Base-by-base conservation (phyloP, 2,888 invertebrate species). In the Apamea anceps region DNA sequence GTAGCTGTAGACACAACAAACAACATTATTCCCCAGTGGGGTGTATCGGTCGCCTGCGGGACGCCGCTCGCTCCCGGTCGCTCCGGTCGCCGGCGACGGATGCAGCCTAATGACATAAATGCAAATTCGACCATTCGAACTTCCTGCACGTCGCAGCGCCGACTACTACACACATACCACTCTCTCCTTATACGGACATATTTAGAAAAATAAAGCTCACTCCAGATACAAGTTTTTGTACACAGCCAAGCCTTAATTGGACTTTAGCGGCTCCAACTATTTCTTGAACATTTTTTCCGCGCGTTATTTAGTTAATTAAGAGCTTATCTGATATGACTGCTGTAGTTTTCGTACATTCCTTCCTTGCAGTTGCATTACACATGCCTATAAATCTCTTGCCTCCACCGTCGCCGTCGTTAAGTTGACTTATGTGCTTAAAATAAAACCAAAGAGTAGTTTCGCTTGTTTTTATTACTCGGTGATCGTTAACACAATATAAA, bases 401-500 rank as follows among this genome's bases (percentile, higher is more conserved):
- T 79, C 81, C 77, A 83, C 79, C 45, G 80, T 86, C 77, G 72
- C 80, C 42, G 80, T 87, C 78, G 72, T 86, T 85, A 85, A 78
- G 48, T 78, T 79, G 28, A 77, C 73, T 54, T 67, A 82, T 85
- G 88, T 88, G 90, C 86, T 88, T 84, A 87, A 90, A 88, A 90
- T 86, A 87, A 85, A 88, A 90, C 89, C 79, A 89, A 77, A 75
- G 71, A 84, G 75, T 92, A 89, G 87, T 93, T 94, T 94, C 92
- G 88, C 89, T 93, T 91, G 92, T 94, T 96, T 89, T 95, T 95
- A 95, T 96, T 95, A 93, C 92, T 93, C 91, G 91, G 95, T 96
- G 95, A 96, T 93, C 92, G 91, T 94, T 93, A 95, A 96, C 95
- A 96, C 95, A 94, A 94, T 93, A 95, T 92, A 95, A 94, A 94